Conservation (phyloP, 2,888 invertebrate genomes). For the Lasioglossum villosulum region DNA sequence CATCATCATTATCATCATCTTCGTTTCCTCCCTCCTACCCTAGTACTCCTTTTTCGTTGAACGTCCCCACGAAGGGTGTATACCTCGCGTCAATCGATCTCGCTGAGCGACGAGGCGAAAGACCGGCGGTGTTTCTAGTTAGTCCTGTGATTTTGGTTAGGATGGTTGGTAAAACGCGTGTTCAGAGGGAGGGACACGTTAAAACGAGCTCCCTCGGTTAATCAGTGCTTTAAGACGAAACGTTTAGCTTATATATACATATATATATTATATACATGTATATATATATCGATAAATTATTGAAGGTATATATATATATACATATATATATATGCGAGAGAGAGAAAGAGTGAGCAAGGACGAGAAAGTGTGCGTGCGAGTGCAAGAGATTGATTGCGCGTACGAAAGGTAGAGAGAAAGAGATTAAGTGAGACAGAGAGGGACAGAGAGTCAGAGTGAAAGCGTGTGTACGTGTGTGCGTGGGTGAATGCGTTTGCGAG, state of each 20-base stretch:
- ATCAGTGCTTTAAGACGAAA: constrained; percentile 84
- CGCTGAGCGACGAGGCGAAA: constrained; percentile 73
- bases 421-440: background rate
- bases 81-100: constrained; percentile 57
- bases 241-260: constrained; percentile 81
- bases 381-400: constrained; percentile 1
- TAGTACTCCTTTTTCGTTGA: constrained; percentile 33
- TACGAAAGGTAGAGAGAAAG: background rate
- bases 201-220: constrained; percentile 84
- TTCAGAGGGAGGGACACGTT: constrained; percentile 83
- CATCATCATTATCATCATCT: background rate
- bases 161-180: constrained; percentile 81
- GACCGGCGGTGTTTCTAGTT: constrained; percentile 82
- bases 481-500: background rate
- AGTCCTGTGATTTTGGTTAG: constrained; percentile 84
- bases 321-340: constrained; percentile 28
- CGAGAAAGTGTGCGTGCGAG: constrained; percentile 9
- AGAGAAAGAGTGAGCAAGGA: background rate
- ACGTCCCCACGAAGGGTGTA: constrained; percentile 54
- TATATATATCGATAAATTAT: constrained; percentile 80
- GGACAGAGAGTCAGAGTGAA: constrained; percentile 25
- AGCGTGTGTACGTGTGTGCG: background rate
- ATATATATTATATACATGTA: constrained; percentile 46
- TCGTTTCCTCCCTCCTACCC: constrained; percentile 33
- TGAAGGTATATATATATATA: constrained; percentile 68